Evolutionary conservation across 1,140 invertebrate species (phyloP).

Genomic region (Platyscapa corneri): DNA sequence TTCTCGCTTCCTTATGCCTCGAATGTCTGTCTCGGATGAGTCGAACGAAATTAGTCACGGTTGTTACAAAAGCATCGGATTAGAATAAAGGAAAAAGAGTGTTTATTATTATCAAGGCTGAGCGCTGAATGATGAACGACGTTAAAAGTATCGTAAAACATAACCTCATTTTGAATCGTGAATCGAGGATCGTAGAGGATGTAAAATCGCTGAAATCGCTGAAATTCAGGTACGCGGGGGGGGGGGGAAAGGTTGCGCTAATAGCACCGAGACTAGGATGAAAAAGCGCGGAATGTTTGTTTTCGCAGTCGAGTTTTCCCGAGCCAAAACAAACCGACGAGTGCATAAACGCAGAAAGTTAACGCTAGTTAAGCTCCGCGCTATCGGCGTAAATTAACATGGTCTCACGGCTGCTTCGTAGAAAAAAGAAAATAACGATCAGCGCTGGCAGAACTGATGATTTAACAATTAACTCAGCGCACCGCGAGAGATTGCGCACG

Average conservation of each 20-base stretch:
- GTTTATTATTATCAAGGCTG: not conserved
- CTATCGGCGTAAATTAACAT: not conserved
- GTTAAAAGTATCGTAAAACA: not conserved
- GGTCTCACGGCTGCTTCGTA: not conserved
- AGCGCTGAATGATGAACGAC: not conserved
- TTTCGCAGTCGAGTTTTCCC: not conserved
- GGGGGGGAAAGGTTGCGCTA: too few species aligned
- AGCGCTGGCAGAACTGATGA: not conserved
- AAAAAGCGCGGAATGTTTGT: not conserved
- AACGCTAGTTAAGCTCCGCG: not conserved
- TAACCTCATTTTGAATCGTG: not conserved
- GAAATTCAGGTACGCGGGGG: not conserved
- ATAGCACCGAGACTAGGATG: not conserved
- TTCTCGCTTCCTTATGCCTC: too few species aligned
- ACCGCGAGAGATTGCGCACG: too few species aligned
- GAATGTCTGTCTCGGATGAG: too few species aligned
- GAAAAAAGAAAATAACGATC: not conserved
- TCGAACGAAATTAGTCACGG: too few species aligned
- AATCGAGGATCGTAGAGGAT: not conserved
- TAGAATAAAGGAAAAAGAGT: not conserved
- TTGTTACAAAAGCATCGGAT: too few species aligned
- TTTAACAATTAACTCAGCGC: too few species aligned
- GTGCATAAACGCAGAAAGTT: not conserved
- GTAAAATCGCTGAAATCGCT: not conserved
- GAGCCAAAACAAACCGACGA: not conserved